Evolutionary conservation across 2,888 invertebrate genomes (phyloP).

Genomic region (Cyaniris semiargus): DNA sequence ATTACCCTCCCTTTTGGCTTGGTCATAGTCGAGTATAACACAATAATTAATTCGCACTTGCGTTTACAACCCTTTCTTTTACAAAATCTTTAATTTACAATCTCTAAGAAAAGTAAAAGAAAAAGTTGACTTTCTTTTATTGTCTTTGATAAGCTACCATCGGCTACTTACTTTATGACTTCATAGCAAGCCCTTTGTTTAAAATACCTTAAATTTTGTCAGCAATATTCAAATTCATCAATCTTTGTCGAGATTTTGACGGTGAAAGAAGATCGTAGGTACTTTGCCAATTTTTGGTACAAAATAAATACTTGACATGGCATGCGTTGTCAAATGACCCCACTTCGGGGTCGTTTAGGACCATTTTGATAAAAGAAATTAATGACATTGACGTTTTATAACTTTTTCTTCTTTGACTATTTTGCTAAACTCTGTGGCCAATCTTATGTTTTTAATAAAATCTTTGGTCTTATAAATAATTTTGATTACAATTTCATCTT

Average conservation of each 20-base stretch:
- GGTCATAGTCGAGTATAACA: background rate
- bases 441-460: too few species aligned
- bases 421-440: too few species aligned
- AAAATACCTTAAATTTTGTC: background rate
- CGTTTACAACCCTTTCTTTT: background rate
- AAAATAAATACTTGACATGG: background rate
- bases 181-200: constrained; percentile 6
- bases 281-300: background rate
- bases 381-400: too few species aligned
- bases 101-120: background rate
- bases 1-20: too few species aligned
- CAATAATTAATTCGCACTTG: background rate
- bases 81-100: background rate
- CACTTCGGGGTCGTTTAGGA: background rate
- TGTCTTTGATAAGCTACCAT: constrained; percentile 18
- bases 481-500: too few species aligned
- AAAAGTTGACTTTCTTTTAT: background rate
- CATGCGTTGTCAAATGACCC: background rate
- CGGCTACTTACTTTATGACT: constrained; percentile 12
- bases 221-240: constrained; percentile 11
- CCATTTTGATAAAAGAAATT: too few species aligned
- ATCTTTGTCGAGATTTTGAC: background rate
- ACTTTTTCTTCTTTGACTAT: too few species aligned
- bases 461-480: too few species aligned
- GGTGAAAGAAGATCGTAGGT: background rate